Base-by-base conservation (phyloP, 2,797 vertebrate genomes). In the Hypotaenidia okinawae region DNA sequence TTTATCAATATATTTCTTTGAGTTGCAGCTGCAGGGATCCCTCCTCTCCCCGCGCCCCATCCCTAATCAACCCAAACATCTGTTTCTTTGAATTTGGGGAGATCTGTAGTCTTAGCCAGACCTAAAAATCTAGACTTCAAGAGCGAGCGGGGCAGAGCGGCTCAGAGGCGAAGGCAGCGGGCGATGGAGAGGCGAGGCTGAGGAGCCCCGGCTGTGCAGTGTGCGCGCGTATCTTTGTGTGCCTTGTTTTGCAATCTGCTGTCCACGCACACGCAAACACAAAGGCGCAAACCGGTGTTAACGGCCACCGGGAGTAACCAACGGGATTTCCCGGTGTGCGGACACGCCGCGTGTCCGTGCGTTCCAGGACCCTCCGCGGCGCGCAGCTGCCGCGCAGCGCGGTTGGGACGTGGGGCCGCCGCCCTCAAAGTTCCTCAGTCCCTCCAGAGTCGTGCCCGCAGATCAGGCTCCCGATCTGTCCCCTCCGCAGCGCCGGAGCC, bases 11-110 rank as follows among this genome's bases (percentile, higher is more conserved):
- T 96, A 96, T 97, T 97, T 97, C 92, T 97, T 96, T 91, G 87
- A 96, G 78, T 94, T 97, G 96, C 97, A 97, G 97, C 97, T 97
- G 98, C 96, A 94, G 95, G 96, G 95, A 95, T 95, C 81, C 62
- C 58, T 61, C 82, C 84, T 77, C 82, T 81, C 86, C 95, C 69
- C n/a, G 33, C 58, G 14, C 93, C 96, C 90, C 70, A 82, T 87
- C 95, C 93, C 94, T 95, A 97, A 97, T 97, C 97, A 96, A 90
- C 78, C 87, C 92, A 95, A 97, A 98, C 97, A 98, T 98, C 97
- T 97, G 97, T 97, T 96, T 97, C 95, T 96, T 93, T 97, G 94
- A 94, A 97, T 90, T 89, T 95, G 74, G 94, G 91, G 89, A 97
- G 95, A 95, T 94, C 95, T 92, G 81, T 51, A 93, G 80, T 91